Conservation (phyloP, 2,797 vertebrate species). For the Anomalospiza imberbis region DNA sequence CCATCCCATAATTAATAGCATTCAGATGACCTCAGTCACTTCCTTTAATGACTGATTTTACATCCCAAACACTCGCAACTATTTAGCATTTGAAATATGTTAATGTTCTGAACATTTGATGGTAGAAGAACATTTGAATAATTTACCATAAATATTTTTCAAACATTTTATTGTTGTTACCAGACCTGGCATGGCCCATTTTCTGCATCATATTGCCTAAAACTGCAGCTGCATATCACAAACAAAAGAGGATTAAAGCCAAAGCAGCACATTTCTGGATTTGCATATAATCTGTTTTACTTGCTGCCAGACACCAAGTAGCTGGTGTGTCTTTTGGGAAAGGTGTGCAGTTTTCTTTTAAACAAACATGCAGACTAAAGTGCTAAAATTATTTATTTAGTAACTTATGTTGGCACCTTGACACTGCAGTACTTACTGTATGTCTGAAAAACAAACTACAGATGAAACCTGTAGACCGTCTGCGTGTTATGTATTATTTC, state of each 20-base stretch:
- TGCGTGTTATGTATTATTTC: neutral
- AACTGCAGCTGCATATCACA: neutral
- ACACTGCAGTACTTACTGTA: neutral
- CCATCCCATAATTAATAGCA: neutral
- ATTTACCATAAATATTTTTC: conserved; percentile 37
- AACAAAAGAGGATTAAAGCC: neutral
- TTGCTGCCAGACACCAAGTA: neutral
- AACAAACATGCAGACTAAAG: neutral
- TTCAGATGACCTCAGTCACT: neutral
- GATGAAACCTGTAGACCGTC: neutral
- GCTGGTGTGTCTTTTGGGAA: neutral
- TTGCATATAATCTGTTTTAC: conserved; percentile 6
- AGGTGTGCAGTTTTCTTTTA: neutral
- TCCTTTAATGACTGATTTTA: neutral
- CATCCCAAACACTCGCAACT: neutral
- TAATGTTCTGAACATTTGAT: neutral
- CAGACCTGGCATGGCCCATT: neutral
- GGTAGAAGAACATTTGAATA: conserved; percentile 6
- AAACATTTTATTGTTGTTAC: neutral
- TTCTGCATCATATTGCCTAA: neutral
- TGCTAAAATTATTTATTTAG: neutral
- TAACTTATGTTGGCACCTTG: neutral
- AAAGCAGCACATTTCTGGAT: neutral
- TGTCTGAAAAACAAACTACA: neutral
- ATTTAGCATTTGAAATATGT: neutral